These are phyloP conservation scores for Tetramorium alpestre DNA, from an alignment of 1,140 invertebrate genomes.

Conservation along the genomic window DNA sequence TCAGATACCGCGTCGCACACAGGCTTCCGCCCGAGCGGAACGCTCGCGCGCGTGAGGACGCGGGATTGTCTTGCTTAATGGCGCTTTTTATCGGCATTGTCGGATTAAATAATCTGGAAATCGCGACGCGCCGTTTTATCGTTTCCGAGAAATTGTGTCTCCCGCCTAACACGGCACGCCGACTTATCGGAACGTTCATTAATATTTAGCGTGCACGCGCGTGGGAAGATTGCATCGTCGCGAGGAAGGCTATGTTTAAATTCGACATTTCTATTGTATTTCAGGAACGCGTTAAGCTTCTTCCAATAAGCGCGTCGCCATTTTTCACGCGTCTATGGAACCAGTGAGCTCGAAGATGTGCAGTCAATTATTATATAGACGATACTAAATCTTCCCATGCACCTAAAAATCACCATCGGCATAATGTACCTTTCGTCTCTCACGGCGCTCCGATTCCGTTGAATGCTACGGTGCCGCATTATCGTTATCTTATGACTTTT, in stretches of 20 bases:
- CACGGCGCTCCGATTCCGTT: neutral
- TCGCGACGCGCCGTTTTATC: neutral
- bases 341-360: conserved; percentile 35
- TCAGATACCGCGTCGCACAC: conserved; percentile 45
- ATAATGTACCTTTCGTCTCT: conserved; percentile 12
- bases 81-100: conserved; percentile 32
- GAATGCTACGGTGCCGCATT: conserved; percentile 19
- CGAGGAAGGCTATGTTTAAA: conserved; percentile 14
- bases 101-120: conserved; percentile 51
- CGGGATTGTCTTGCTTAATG: conserved; percentile 32
- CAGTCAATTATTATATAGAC: conserved; percentile 45
- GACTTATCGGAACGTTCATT: conserved; percentile 22
- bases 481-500: neutral
- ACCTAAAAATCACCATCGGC: conserved; percentile 6
- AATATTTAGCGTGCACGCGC: neutral
- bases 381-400: conserved; percentile 39
- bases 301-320: conserved; percentile 17
- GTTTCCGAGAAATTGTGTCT: neutral
- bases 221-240: neutral
- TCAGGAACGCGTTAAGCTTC: neutral
- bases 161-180: neutral
- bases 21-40: conserved; percentile 27
- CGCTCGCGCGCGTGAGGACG: neutral
- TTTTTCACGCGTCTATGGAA: conserved; percentile 35
- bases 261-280: neutral